Evolutionary conservation across 1,140 invertebrate species (phyloP), one percentile per base, ranked within the genome.

Genomic region (Cydia amplana): DNA sequence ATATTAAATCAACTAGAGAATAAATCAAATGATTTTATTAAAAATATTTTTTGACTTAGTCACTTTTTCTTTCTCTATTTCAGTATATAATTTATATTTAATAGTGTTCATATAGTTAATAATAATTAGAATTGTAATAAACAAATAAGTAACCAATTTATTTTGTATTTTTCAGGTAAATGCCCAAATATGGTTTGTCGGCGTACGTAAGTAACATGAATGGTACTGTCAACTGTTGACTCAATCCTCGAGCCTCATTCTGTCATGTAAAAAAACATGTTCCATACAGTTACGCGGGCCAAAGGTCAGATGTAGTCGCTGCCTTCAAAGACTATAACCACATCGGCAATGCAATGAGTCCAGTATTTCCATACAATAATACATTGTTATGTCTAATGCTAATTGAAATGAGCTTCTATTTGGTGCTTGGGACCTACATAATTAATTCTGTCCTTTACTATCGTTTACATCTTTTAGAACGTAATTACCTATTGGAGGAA

Each of bases 321-420:
- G 76, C 78, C 79, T 82, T 82, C 80, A 79, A 83, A 82, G 72
- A 49, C 18, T 72, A 18, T 64, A 63, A 49, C 67, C 51, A 77
- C 46, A 74, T 36, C 51, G 49, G 75, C 76, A 81, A 85, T 83
- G 81, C 70, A 86, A 82, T 75, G 79, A 81, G 82, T 81, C 72
- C 84, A 86, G 85, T 83, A 88, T 90, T 88, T 86, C 83, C 86
- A 88, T 88, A 90, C 87, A 90, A 90, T 88, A 84, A 84, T 81
- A 83, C 83, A 86, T 90, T 86, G 85, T 87, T 81, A 79, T 73
- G 80, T 83, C 81, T 76, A 65, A 78, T 76, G 78, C 76, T 86
- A 86, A 87, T 85, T 85, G 81, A 82, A 84, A 84, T 85, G 78
- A 75, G 77, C 75, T 76, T 67, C 32, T 43, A 18, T 67, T 65